Evolutionary conservation across 37 sponge, comb jelly and placozoan genomes (phyloP).

Genomic region (Ianthella basta): DNA sequence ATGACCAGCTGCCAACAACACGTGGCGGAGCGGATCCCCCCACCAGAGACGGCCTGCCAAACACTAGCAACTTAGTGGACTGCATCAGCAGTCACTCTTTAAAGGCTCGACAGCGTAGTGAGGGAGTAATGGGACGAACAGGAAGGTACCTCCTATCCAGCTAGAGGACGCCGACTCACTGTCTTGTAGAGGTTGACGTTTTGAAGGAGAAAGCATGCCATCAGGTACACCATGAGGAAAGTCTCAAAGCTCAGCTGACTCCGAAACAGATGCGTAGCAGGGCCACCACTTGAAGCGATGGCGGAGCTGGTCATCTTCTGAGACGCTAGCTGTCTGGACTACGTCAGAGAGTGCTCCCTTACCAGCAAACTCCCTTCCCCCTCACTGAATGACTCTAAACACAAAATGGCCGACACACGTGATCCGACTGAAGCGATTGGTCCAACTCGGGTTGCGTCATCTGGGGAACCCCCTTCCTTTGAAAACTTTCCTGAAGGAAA

Average conservation of each 20-base stretch:
- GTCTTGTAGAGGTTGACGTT: constrained; percentile 81
- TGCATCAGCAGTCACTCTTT: too few relatives aligned
- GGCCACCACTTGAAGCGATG: neutral
- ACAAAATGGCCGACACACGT: constrained; percentile 34
- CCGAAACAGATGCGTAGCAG: constrained; percentile 66
- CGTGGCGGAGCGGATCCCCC: too few relatives aligned
- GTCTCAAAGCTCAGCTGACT: constrained; percentile 61
- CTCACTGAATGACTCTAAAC: neutral
- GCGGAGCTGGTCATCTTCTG: neutral
- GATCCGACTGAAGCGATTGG: constrained; percentile 1
- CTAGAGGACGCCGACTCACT: constrained; percentile 31
- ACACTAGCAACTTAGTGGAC: too few relatives aligned
- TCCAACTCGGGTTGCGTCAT: neutral
- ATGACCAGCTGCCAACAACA: too few relatives aligned
- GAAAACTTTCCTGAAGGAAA: neutral
- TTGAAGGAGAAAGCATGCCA: constrained; percentile 53
- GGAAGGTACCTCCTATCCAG: neutral
- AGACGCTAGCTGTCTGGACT: neutral
- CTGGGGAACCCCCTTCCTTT: constrained; percentile 4
- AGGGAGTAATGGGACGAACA: too few relatives aligned
- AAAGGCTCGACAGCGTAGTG: too few relatives aligned
- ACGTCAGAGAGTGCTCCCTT: neutral
- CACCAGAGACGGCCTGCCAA: too few relatives aligned
- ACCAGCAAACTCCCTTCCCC: neutral
- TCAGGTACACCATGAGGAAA: constrained; percentile 65